Base-by-base conservation (phyloP, 2,113 vertebrate genomes). In the Notarius lentiginosus region DNA sequence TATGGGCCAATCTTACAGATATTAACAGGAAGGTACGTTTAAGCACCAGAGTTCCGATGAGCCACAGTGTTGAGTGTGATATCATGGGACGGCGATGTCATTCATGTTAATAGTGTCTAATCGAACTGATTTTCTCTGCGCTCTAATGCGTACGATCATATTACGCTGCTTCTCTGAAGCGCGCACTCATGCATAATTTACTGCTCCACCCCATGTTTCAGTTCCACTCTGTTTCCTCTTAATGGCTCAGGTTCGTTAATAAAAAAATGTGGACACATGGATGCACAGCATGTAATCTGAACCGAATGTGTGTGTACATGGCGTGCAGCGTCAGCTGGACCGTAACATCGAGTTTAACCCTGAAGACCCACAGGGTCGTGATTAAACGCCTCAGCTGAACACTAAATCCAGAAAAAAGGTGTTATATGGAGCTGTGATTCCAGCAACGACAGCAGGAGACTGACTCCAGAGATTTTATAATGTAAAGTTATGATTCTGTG, bases 1-100 rank as follows among this genome's bases (percentile, higher is more conserved):
- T 99, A 85, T 99, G 98, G 98, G 94, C 95, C 81, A 99, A 99
- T 92, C 95, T 99, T 30, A 99, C 97, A 72, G 97, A 98, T 88
- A 96, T 99, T 77, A 97, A 96, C 91, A 96, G 95, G 91, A 98
- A 99, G 97, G 98, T 99, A 89, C 70, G 83, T 27, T 27, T 68
- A 20, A 79, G 63, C 11, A 77, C 58, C 47, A 56, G n/a, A 10
- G 5, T 34, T 18, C 4, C 5, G 2, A 17, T 27, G 76, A 9
- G 79, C 18, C 77, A 8, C 27, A 2, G 0, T 1, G 30, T 22
- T 8, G 30, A 76, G 4, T 2, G 51, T 30, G 76, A 79, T 56
- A 30, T 79, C 3, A 55, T 15, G 15, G 15, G 6, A 27, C 15
- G 15, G 15, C 10, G 17, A 58, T 20, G 77, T 34, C 34, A 8